Evolutionary conservation across 2,113 vertebrate genomes (phyloP), one percentile per base, ranked within the genome.

Genomic region (Ptilonorhynchus violaceus): DNA sequence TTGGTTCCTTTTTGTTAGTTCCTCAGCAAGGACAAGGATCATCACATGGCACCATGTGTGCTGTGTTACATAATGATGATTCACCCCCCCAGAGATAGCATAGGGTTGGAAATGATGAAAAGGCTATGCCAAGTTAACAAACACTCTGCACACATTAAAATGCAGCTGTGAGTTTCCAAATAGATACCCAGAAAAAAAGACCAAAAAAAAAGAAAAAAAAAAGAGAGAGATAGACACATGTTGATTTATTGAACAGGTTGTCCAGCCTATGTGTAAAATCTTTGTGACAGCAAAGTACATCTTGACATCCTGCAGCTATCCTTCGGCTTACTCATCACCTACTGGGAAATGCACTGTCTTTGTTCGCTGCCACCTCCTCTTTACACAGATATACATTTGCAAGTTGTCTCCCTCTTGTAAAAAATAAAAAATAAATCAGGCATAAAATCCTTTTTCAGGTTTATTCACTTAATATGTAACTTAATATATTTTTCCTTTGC

Each of bases 221-320:
- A 3, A 58, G 1, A 56, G 47, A 44, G 60, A 13, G 74, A 93
- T 80, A 96, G 74, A 95, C 97, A 92, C 62, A 80, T 96, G 87
- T 87, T 97, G 92, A 93, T 96, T 92, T 96, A 92, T 96, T 97
- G 93, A 97, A 91, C 91, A 92, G 82, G 70, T 93, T 94, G 88
- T 96, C 96, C 95, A 94, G 75, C 39, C 90, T 88, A 88, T 39
- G 81, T 96, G 94, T 95, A 97, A 98, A 98, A 97, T 97, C 87
- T 96, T 86, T 88, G 88, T 96, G 96, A 97, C 95, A 97, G 96
- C 79, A 73, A 90, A 98, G 96, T 97, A 90, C 79, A 94, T 95
- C 90, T 91, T 25, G 92, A 50, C 89, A 94, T 76, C 84, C 90
- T 68, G 85, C 89, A 98, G 89, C 72, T 97, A 95, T 92, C 85